phyloP scores from a whole-genome alignment of 2,888 invertebrate genomes.

The Drosophila nigricruria region DNA sequence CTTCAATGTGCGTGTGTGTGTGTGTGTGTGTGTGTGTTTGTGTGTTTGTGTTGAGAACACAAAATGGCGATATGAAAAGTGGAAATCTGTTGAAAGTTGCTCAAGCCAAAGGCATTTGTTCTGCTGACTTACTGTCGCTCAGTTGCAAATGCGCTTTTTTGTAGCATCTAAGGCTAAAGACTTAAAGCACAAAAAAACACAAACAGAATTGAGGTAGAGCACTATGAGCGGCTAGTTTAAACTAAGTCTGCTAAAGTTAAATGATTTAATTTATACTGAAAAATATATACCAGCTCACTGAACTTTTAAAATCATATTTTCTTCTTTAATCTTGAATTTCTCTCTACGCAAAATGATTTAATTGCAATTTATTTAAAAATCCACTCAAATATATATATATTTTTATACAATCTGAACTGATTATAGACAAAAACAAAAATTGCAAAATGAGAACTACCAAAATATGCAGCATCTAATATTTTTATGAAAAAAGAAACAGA shows the following conservation, averaged over 20 bases:
- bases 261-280: no score
- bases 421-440: not conserved
- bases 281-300: no score
- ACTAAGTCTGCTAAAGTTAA: no score
- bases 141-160: conserved; percentile 4
- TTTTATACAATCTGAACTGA: not conserved
- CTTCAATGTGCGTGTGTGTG: conserved; percentile 15
- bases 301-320: no score
- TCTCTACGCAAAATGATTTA: not conserved
- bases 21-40: conserved; percentile 10
- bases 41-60: conserved; percentile 6
- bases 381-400: not conserved
- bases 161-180: not conserved
- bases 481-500: not conserved
- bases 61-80: conserved; percentile 52
- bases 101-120: conserved; percentile 54
- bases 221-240: no score
- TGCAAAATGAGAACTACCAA: not conserved
- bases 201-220: not conserved
- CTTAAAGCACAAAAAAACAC: not conserved
- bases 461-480: not conserved
- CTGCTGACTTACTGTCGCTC: conserved; percentile 31
- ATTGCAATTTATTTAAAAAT: not conserved
- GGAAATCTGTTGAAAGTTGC: conserved; percentile 71
- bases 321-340: not conserved